Conservation (phyloP, 2,797 vertebrate species). For the Sebastes flavidus region DNA sequence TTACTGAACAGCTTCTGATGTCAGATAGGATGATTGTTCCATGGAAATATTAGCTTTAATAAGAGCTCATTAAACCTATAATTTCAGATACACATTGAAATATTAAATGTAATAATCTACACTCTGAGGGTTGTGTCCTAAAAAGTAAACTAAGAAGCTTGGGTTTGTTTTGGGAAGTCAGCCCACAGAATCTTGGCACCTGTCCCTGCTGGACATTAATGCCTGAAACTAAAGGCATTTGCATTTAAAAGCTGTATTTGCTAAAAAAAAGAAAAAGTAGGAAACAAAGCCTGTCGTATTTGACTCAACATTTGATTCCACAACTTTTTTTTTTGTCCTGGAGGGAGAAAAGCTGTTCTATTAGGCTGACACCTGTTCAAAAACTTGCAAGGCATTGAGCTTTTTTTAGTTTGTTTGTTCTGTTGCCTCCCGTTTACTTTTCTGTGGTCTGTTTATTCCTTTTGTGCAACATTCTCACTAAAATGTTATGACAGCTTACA, state of each 20-base stretch:
- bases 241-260: background rate
- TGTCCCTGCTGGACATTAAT: background rate
- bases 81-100: background rate
- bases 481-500: background rate
- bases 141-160: background rate
- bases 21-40: background rate
- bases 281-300: background rate
- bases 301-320: background rate
- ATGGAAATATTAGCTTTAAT: background rate
- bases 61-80: background rate
- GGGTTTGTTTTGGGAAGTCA: background rate
- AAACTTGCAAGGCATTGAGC: background rate
- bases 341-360: background rate
- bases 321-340: background rate
- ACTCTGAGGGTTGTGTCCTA: background rate
- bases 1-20: conserved; percentile 14
- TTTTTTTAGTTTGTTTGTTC: background rate
- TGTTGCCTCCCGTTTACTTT: background rate
- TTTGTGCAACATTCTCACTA: background rate
- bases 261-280: background rate
- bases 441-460: background rate
- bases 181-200: background rate
- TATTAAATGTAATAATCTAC: background rate
- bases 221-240: background rate
- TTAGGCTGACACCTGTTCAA: background rate